Evolutionary conservation across 2,888 invertebrate genomes (phyloP).

Genomic region (Diarsia mendica): DNA sequence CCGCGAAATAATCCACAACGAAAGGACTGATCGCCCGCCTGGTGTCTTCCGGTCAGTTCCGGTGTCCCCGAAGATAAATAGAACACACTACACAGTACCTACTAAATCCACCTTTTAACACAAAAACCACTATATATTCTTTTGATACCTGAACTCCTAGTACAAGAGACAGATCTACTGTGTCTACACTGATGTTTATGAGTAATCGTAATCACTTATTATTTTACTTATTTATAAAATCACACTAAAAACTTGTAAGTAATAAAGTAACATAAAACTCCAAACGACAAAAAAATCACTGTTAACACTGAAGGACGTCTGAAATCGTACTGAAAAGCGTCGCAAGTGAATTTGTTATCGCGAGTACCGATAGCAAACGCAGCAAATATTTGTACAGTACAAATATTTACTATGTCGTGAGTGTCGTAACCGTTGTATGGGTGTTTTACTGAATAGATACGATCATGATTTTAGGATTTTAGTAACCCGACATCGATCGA

Average conservation of each 20-base stretch:
- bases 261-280: background rate
- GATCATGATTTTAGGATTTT: background rate
- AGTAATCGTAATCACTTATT: too few relatives aligned
- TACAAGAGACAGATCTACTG: too few relatives aligned
- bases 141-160: too few relatives aligned
- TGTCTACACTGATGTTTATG: too few relatives aligned
- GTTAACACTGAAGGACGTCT: slow-evolving; percentile 40
- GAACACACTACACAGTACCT: too few relatives aligned
- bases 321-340: slow-evolving; percentile 51
- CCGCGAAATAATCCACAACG: too few relatives aligned
- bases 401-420: slow-evolving; percentile 24
- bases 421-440: background rate
- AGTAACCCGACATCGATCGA: background rate
- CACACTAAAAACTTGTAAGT: background rate
- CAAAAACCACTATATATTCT: background rate
- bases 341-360: slow-evolving; percentile 30
- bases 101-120: background rate
- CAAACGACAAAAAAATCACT: slow-evolving; percentile 32
- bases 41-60: too few relatives aligned
- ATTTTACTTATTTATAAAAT: background rate
- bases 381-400: slow-evolving; percentile 44
- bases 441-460: slow-evolving; percentile 7
- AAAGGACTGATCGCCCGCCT: too few relatives aligned
- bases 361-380: slow-evolving; percentile 57
- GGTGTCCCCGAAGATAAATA: too few relatives aligned